Evolutionary conservation across 2,797 vertebrate genomes (phyloP), one percentile per base, ranked within the genome.

Genomic region (Scleropages formosus): DNA sequence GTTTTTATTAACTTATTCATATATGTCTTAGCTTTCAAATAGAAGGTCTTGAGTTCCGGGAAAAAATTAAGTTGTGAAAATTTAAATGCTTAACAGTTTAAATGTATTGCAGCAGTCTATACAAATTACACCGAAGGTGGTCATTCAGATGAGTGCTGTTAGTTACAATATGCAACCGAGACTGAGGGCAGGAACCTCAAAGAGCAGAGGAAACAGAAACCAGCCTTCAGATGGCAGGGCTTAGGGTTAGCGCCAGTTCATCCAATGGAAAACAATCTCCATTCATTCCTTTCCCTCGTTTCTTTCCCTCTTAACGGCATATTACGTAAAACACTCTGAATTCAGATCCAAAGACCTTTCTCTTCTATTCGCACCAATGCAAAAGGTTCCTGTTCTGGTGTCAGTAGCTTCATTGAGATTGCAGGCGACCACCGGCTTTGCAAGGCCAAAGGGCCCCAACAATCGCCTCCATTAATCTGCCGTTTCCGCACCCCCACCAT

Each of bases 401-500:
- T 84, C 78, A 82, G 80, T 80, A 71, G 82, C 74, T 80, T 84
- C 82, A 82, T 83, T 85, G 80, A 85, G 81, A 81, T 80, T 80
- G 80, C 79, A 80, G 80, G 69, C 75, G 81, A 80, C 85, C 85
- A 86, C 88, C 85, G 80, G 81, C 81, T 84, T 81, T 79, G 82
- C 77, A 56, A 81, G 82, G 81, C 82, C 84, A 81, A 82, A 80
- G 78, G 81, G 79, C 82, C 82, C 81, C 79, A 83, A 85, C 84
- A 89, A 83, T 84, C 83, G 77, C 77, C 80, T 85, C 84, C 80
- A 83, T 84, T 83, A 87, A 83, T 84, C 84, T 83, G 77, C 78
- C 81, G 82, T 84, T 87, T 84, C 82, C 78, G 80, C 78, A 78
- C 80, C 79, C 78, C 79, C 80, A 78, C 79, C 78, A 80, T 80